Conservation (phyloP, 35 echinoderm and acorn worm genomes). For the Eucidaris tribuloides region DNA sequence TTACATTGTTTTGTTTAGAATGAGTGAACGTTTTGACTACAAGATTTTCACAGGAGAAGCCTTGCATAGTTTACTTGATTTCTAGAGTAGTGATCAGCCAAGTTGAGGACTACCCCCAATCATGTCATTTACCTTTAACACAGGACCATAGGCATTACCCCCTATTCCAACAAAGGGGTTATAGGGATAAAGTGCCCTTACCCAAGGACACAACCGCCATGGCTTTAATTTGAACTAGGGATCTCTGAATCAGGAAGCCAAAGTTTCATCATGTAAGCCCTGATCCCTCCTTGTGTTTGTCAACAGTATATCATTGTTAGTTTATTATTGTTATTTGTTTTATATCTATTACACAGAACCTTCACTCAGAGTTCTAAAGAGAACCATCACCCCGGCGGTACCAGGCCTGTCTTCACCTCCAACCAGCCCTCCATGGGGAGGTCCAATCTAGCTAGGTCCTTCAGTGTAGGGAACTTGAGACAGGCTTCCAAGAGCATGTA, state of each 20-base stretch:
- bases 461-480: slow-evolving; percentile 1
- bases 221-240: background rate
- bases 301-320: background rate
- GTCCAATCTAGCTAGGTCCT: background rate
- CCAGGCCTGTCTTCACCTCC: background rate
- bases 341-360: background rate
- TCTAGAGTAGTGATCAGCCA: too few species aligned
- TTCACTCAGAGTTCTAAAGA: background rate
- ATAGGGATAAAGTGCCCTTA: too few species aligned
- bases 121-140: too few species aligned
- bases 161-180: too few species aligned
- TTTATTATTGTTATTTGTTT: background rate
- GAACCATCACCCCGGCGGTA: background rate
- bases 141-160: too few species aligned
- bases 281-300: background rate
- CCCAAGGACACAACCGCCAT: background rate
- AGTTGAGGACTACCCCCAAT: too few species aligned
- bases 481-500: background rate
- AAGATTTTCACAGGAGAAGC: too few species aligned
- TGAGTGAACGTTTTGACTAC: too few species aligned
- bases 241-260: background rate
- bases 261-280: background rate
- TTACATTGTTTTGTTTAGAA: too few species aligned
- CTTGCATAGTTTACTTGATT: too few species aligned
- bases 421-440: background rate